Percentiles rank a stretch among this genome's conserved stretches.
Conservation (phyloP, 2,888 invertebrate genomes). For the Cistogaster globosa region DNA sequence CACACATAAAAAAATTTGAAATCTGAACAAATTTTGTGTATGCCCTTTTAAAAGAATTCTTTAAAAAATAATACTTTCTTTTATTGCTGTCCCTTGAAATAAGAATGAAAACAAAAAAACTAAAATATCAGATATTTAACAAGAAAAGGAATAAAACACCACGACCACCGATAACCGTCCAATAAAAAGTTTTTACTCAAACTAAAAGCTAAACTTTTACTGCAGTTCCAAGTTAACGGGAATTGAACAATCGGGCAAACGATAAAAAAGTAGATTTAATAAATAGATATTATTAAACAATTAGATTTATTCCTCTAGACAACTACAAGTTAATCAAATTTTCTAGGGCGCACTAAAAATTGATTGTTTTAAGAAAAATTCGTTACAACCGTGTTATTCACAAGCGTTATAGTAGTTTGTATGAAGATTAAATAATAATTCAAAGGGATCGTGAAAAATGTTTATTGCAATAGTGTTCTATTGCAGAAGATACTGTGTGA, state of each 20-base stretch:
- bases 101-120: neutral
- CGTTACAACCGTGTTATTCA: too few relatives aligned
- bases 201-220: constrained; percentile 4
- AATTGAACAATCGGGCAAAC: constrained; percentile 16
- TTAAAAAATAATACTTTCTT: too few relatives aligned
- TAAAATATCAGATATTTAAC: neutral
- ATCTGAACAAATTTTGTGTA: too few relatives aligned
- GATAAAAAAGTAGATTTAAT: constrained; percentile 1
- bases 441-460: too few relatives aligned
- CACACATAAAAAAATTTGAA: too few relatives aligned
- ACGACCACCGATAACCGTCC: constrained; percentile 63
- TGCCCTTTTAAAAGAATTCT: too few relatives aligned
- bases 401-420: too few relatives aligned
- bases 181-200: constrained; percentile 30
- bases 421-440: too few relatives aligned
- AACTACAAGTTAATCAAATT: neutral
- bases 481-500: too few relatives aligned
- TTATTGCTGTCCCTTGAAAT: neutral
- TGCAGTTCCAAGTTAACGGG: constrained; percentile 7
- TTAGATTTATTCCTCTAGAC: constrained; percentile 9
- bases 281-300: constrained; percentile 14
- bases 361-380: too few relatives aligned
- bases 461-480: too few relatives aligned
- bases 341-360: neutral
- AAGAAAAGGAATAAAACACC: neutral